Percentiles rank a stretch among this genome's conserved stretches.
phyloP scores from a whole-genome alignment of 92 coral and sea anemone genomes.

The Ricordea florida region DNA sequence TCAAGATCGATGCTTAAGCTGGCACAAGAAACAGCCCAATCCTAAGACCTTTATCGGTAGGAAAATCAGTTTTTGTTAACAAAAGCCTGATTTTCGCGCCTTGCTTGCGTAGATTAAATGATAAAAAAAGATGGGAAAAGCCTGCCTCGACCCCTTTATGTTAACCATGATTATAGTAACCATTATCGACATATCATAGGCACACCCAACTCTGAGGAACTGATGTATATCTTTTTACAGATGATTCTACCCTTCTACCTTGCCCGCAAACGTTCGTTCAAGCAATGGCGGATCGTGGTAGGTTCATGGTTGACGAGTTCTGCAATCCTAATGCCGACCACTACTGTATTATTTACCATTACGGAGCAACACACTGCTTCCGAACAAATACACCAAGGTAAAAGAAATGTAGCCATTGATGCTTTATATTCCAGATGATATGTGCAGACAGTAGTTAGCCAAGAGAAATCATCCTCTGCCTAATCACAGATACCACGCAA shows the following conservation, averaged over 20 bases:
- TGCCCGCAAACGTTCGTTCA: constrained; percentile 77
- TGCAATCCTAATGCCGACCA: constrained; percentile 29
- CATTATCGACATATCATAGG: no score
- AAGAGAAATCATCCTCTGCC: neutral
- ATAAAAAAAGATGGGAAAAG: no score
- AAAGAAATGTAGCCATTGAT: no score
- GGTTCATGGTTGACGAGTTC: constrained; percentile 52
- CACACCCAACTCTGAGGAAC: no score
- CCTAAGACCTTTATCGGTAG: constrained; percentile 4
- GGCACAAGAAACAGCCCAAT: constrained; percentile 13
- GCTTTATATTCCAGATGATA: no score
- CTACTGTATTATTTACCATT: constrained; percentile 36
- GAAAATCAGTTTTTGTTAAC: neutral
- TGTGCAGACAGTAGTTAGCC: neutral
- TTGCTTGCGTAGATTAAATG: no score
- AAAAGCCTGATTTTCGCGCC: neutral
- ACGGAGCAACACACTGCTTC: constrained; percentile 58
- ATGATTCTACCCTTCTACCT: constrained; percentile 14
- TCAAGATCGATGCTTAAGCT: constrained; percentile 7
- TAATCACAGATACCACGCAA: no score
- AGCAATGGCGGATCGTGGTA: constrained; percentile 76
- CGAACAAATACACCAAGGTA: constrained; percentile 71
- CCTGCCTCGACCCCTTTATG: no score
- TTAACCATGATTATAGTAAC: no score
- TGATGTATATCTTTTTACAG: neutral